Evolutionary conservation across 2,797 vertebrate genomes (phyloP), one percentile per base, ranked within the genome.

Genomic region (Champsocephalus gunnari): DNA sequence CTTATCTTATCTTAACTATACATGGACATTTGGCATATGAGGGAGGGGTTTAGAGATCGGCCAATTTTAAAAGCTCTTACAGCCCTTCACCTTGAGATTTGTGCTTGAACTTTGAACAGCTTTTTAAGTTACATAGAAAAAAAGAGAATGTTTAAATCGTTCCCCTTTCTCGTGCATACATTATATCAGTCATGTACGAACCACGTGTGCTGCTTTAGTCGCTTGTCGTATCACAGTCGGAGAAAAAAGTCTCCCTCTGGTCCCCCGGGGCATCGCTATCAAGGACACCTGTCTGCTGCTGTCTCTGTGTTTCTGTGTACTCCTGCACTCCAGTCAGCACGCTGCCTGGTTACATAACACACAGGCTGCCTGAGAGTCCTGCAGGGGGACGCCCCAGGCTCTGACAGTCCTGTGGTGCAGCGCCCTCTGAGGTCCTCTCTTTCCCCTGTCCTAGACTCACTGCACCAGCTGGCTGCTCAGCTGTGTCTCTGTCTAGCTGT

Each of bases 251-350:
- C 78, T 90, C 79, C 72, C 70, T 57, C 47, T 58, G 71, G 48
- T 85, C 71, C 71, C 88, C 76, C 7, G 74, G 81, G 80, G 77
- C 76, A 70, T 79, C 70, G 43, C 89, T 83, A 87, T 85, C 84
- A 90, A 87, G 88, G 88, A 89, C 90, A 93, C 87, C 88, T 87
- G 88, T 88, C 89, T 83, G 82, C 87, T 71, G 88, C 89, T 85
- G 89, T 81, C 62, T 17, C 85, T 66, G 84, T 81, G 73, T 81
- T 60, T 17, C 84, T 66, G 73, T 89, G 87, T 90, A 85, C 74
- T 75, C 28, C 68, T 71, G 72, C 84, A 49, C 80, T 85, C 77
- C 75, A 85, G 88, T 89, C 88, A 78, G 83, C 80, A 83, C 54
- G 75, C 83, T 70, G 83, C 67, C 82, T 77, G 81, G 78, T 90